Conservation (phyloP, 2,888 invertebrate genomes). For the Nomada hirtipes region DNA sequence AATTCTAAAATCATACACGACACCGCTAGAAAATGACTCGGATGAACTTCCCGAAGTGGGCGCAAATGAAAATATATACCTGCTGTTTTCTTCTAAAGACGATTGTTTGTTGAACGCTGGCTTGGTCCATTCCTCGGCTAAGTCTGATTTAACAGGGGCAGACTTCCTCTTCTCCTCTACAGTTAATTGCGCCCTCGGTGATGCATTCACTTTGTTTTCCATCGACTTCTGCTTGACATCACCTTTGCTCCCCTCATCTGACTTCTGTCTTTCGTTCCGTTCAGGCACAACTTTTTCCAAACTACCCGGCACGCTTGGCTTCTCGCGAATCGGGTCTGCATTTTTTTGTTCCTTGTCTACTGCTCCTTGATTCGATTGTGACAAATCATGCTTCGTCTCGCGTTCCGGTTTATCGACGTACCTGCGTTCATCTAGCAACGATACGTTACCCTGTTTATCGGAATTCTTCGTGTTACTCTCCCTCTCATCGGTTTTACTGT, state of each 20-base stretch:
- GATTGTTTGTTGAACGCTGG: conserved; percentile 75
- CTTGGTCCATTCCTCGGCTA: conserved; percentile 77
- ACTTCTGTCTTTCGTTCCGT: conserved; percentile 55
- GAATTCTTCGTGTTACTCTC: conserved; percentile 64
- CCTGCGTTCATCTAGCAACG: conserved; percentile 64
- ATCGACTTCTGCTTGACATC: conserved; percentile 74
- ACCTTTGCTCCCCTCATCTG: conserved; percentile 66
- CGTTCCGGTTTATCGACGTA: conserved; percentile 55
- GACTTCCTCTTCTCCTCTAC: conserved; percentile 81
- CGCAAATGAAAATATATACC: conserved; percentile 64
- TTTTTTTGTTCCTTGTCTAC: conserved; percentile 56
- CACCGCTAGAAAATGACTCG: too few relatives aligned
- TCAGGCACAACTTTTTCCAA: conserved; percentile 56
- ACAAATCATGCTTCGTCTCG: conserved; percentile 32
- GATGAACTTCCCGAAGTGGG: too few relatives aligned
- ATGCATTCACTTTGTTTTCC: conserved; percentile 66
- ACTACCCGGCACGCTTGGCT: conserved; percentile 52
- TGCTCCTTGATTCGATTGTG: conserved; percentile 61
- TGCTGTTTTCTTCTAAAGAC: conserved; percentile 78
- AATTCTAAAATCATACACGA: conserved; percentile 27
- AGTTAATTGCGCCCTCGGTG: conserved; percentile 66
- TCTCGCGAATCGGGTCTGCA: conserved; percentile 46
- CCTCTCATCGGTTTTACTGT: conserved; percentile 76
- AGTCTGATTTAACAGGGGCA: conserved; percentile 77
- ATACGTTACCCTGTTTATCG: conserved; percentile 69